These are phyloP conservation scores for Nematopogon swammerdamellus DNA, from an alignment of 2,888 invertebrate genomes.

Conservation along the genomic window DNA sequence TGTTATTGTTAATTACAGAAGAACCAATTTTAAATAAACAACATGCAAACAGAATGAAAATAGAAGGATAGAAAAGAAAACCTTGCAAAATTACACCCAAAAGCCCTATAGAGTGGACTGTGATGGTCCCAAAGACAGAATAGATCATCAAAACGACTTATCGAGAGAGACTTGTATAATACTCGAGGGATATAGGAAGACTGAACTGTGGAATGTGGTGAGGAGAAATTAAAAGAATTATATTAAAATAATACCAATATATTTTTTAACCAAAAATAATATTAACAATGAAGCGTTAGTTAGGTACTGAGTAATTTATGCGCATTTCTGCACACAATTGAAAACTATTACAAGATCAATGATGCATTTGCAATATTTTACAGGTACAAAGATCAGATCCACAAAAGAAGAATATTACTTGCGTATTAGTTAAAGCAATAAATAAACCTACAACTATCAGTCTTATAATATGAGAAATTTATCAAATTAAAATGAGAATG, in stretches of 20 bases:
- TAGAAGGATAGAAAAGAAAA: background rate
- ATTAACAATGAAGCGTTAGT: background rate
- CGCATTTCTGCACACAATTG: background rate
- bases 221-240: constrained; percentile 6
- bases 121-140: too few relatives aligned
- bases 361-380: too few relatives aligned
- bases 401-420: background rate
- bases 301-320: background rate
- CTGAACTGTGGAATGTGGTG: background rate
- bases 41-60: background rate
- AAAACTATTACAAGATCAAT: too few relatives aligned
- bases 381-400: too few relatives aligned
- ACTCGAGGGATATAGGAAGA: too few relatives aligned
- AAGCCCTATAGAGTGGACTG: background rate
- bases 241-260: constrained; percentile 1
- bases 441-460: background rate
- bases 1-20: background rate
- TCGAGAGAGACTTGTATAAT: too few relatives aligned
- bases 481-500: background rate
- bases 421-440: background rate
- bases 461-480: background rate
- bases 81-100: background rate
- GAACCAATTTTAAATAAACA: background rate
- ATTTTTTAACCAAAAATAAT: background rate
- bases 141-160: too few relatives aligned